phyloP scores from a whole-genome alignment of 2,797 vertebrate species.

The Gobionotothen gibberifrons region DNA sequence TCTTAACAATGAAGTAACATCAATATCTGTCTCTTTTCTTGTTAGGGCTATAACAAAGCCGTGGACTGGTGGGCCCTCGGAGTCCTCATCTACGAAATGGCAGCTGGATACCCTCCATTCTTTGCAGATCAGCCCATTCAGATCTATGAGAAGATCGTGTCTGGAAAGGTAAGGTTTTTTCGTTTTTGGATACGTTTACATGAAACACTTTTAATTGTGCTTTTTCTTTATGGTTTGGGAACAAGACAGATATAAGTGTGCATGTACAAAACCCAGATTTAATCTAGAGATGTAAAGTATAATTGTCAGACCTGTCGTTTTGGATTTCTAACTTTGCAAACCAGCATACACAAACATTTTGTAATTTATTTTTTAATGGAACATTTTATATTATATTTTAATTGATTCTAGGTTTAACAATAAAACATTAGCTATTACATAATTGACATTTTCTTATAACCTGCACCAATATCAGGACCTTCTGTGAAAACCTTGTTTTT shows the following conservation, averaged over 20 bases:
- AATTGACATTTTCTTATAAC: no score
- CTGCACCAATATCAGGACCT: no score
- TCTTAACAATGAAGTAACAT: neutral
- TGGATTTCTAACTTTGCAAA: no score
- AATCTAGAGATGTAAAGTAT: no score
- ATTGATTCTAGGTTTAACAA: no score
- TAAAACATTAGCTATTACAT: no score
- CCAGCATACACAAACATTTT: no score
- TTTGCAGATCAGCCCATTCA: slow-evolving; percentile 99
- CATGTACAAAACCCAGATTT: neutral
- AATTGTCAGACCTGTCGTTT: no score
- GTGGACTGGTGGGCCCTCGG: slow-evolving; percentile 99
- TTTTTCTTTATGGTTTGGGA: neutral
- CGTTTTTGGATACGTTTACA: neutral
- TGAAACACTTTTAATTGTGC: neutral
- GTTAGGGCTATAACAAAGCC: slow-evolving; percentile 98
- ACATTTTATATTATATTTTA: no score
- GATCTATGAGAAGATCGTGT: slow-evolving; percentile 99
- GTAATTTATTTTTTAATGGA: no score
- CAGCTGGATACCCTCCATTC: slow-evolving; percentile 98
- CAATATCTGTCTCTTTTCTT: slow-evolving; percentile 10
- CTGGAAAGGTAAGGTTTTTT: slow-evolving; percentile 90
- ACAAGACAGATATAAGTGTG: neutral
- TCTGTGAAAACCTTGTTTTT: no score
- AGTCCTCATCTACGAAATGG: slow-evolving; percentile 99